Percentiles rank a stretch among this genome's conserved stretches.
phyloP scores from a whole-genome alignment of 2,888 invertebrate species.

The Eledona agricola region DNA sequence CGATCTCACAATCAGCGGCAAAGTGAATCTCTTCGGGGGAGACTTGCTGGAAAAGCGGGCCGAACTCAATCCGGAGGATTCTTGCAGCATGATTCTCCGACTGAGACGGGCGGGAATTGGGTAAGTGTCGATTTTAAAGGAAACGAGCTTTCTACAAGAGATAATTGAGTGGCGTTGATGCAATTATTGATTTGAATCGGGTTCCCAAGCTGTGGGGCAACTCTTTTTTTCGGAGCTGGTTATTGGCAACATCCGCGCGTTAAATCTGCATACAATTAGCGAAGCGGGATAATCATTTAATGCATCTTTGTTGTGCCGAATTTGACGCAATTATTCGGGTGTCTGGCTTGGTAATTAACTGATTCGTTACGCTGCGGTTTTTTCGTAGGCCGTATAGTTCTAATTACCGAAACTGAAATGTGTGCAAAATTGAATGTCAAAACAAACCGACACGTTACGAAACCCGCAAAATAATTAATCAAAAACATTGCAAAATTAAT shows the following conservation, averaged over 20 bases:
- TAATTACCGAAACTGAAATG: no score
- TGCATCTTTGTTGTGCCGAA: slow-evolving; percentile 12
- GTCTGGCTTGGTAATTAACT: slow-evolving; percentile 38
- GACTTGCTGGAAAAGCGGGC: slow-evolving; percentile 61
- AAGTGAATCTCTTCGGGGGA: slow-evolving; percentile 69
- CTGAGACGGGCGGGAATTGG: slow-evolving; percentile 82
- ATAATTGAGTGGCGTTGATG: slow-evolving; percentile 27
- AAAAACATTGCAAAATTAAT: no score
- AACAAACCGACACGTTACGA: no score
- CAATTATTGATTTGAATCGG: slow-evolving; percentile 24
- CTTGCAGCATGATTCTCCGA: slow-evolving; percentile 82
- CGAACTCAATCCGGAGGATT: slow-evolving; percentile 58
- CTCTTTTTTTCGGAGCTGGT: slow-evolving; percentile 11
- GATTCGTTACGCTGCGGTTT: slow-evolving; percentile 75
- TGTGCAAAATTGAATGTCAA: no score
- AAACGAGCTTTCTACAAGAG: slow-evolving; percentile 16
- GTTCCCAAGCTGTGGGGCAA: slow-evolving; percentile 19
- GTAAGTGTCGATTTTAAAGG: slow-evolving; percentile 43
- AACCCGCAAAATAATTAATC: no score
- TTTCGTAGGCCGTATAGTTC: no score
- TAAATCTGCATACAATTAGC: slow-evolving; percentile 27
- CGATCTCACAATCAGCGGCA: slow-evolving; percentile 81
- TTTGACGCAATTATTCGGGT: slow-evolving; percentile 9
- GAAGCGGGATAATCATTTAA: slow-evolving; percentile 11
- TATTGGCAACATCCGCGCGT: slow-evolving; percentile 22